A percentile compares a stretch with the other conserved stretches of the same genome.
Conservation (phyloP, 53 echinoderm and acorn worm species). For the Antedon mediterranea region DNA sequence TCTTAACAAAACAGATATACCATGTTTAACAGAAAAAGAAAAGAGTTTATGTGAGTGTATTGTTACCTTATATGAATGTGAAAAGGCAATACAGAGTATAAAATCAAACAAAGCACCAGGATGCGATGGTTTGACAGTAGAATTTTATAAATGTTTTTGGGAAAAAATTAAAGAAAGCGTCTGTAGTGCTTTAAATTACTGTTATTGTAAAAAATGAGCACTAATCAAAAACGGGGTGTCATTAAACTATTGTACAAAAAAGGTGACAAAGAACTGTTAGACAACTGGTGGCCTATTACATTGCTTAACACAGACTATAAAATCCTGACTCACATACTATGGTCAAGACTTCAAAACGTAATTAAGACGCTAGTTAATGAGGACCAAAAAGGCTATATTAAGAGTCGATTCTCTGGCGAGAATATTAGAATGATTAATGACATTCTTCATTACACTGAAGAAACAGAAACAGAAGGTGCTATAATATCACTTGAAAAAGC, state of each 20-base stretch:
- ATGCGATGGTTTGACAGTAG: background rate
- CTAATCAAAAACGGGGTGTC: background rate
- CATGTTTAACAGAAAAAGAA: background rate
- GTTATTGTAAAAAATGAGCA: background rate
- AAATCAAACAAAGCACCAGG: background rate
- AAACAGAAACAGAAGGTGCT: background rate
- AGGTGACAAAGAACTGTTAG: background rate
- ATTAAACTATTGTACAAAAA: background rate
- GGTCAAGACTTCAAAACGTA: background rate
- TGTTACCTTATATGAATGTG: background rate
- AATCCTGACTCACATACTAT: background rate
- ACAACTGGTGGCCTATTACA: conserved; percentile 1
- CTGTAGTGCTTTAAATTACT: background rate
- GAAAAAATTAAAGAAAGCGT: background rate
- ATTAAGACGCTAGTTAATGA: background rate
- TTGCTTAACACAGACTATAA: conserved; percentile 1
- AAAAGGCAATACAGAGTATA: background rate
- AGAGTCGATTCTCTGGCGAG: background rate
- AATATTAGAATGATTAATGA: background rate
- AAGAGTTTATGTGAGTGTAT: background rate
- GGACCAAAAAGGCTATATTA: background rate
- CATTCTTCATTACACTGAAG: background rate
- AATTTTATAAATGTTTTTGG: background rate
- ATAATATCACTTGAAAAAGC: background rate
- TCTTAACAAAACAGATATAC: background rate